Base-by-base conservation (phyloP, 2,797 vertebrate species). In the Fundulus diaphanus region DNA sequence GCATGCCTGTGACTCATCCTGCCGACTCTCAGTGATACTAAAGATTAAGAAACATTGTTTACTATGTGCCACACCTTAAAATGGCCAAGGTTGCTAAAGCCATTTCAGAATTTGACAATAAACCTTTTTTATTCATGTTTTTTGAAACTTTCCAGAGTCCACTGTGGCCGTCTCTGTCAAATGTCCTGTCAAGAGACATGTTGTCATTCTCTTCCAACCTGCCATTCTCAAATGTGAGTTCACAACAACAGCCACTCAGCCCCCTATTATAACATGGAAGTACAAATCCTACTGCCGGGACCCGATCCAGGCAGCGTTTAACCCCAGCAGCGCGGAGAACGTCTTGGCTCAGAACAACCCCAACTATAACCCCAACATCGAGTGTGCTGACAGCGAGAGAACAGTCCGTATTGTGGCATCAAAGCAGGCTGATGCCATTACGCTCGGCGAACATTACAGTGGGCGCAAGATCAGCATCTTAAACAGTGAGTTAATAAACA, bases 241-340 rank as follows among this genome's bases (percentile, higher is more conserved):
- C 84, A 90, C 95, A 79, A 91, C 95, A 1, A 65, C 91, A 0
- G 3, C 82, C 7, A 66, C 59, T 0, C 76, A 87, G 46, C 65
- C 69, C 0, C 95, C 96, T 6, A 82, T 96, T 0, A 75, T 98
- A 52, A 93, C 92, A 0, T 98, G 97, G 97, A 96, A 86, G 82
- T 98, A 97, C 88, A 97, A 96, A 79, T 98, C 97, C 0, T 98
- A 94, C 84, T 98, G 97, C 84, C 90, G 92, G 46, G 95, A 97
- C 83, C 96, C 97, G 0, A 84, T 98, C 7, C 89, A 96, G 15
- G 96, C 96, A 1, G 96, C 97, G 0, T 86, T 98, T 54, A 97
- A 95, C 82, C 95, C 97, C 5, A 93, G 90, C 92, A 96, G 96
- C 1, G 92, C 93, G 0, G 92, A 95, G 0, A 96, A 88, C 80